Percentiles rank a stretch among this genome's conserved stretches.
Conservation (phyloP, 37 sponge, comb jelly and placozoan species). For the Aplysina aerophoba region DNA sequence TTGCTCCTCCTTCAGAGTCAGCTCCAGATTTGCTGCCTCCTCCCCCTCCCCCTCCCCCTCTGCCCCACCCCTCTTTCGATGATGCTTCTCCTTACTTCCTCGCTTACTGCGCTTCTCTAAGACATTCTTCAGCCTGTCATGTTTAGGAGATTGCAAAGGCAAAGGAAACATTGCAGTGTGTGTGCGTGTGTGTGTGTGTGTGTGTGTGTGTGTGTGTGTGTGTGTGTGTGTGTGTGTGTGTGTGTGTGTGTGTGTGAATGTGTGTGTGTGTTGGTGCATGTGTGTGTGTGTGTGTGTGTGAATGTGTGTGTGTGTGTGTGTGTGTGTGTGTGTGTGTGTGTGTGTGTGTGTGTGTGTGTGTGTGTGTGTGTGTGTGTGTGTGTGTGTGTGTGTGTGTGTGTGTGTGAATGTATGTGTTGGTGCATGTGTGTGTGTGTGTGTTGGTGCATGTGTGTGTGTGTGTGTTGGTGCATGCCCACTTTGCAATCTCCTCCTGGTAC, state of each 20-base stretch:
- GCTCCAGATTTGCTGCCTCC: constrained; percentile 42
- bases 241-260: neutral
- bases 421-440: no score
- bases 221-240: no score
- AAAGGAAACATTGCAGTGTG: no score
- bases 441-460: no score
- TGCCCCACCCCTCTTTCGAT: constrained; percentile 14
- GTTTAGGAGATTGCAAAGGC: neutral
- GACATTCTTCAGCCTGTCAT: constrained; percentile 54
- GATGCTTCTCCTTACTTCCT: constrained; percentile 23
- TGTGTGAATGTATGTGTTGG: neutral
- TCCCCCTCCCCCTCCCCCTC: constrained; percentile 34
- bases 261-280: neutral
- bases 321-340: neutral
- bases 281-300: no score
- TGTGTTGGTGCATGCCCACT: constrained; percentile 12
- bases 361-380: no score
- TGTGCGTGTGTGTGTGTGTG: no score
- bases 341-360: neutral
- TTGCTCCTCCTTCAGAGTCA: constrained; percentile 57
- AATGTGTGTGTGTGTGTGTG: neutral
- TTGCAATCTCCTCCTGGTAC: constrained; percentile 84
- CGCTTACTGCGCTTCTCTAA: constrained; percentile 70
- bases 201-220: neutral
- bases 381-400: neutral